These are phyloP conservation scores for Arremon brunneinucha DNA, from an alignment of 2,797 vertebrate genomes.

Conservation along the genomic window DNA sequence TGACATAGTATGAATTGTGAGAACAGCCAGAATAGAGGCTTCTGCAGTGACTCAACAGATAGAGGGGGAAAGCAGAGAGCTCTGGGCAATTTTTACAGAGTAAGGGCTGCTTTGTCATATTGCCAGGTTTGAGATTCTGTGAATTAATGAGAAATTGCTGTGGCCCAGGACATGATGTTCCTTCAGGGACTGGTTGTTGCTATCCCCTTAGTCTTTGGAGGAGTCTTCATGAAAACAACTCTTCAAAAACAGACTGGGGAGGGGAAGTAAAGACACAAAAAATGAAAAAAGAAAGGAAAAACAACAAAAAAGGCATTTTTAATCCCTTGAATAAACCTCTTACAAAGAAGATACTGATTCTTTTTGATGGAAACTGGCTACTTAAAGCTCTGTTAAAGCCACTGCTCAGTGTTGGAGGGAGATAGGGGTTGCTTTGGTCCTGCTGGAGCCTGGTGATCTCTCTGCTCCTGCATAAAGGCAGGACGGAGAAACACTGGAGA, in stretches of 20 bases:
- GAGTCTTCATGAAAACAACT: neutral
- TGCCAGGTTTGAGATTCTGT: neutral
- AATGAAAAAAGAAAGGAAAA: neutral
- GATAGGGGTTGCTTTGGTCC: neutral
- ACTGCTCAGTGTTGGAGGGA: neutral
- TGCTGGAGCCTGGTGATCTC: neutral
- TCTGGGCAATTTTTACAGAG: neutral
- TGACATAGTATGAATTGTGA: neutral
- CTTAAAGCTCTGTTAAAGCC: neutral
- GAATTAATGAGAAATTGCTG: neutral
- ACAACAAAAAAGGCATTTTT: fast-evolving
- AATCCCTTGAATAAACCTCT: neutral
- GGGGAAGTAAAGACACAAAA: fast-evolving
- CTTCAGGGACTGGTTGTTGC: neutral
- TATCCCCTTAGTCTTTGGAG: neutral
- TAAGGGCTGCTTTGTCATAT: neutral
- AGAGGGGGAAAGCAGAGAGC: neutral
- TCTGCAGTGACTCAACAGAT: neutral
- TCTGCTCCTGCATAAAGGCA: neutral
- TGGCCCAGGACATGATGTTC: neutral
- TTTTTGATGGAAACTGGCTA: neutral
- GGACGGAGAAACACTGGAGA: neutral
- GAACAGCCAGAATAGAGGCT: neutral
- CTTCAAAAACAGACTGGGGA: neutral
- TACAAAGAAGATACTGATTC: neutral